Evolutionary conservation across 2,888 invertebrate species (phyloP).

Genomic region (Acholoe squamosa): DNA sequence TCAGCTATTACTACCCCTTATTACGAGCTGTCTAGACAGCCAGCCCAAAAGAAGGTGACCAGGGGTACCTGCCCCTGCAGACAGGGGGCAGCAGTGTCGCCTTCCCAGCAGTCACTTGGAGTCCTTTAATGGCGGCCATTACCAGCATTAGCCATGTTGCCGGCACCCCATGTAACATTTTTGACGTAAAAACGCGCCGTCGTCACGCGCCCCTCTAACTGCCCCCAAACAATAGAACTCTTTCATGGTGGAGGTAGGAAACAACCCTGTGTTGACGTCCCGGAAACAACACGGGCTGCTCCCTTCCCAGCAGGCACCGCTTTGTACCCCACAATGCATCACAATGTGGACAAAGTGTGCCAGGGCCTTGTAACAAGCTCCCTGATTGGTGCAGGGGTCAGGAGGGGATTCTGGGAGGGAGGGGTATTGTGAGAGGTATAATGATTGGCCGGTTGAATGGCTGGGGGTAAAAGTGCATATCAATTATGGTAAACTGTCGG

Average conservation of each 20-base stretch:
- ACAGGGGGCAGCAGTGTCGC: slow-evolving; percentile 18
- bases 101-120: not conserved
- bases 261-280: not conserved
- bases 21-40: no score
- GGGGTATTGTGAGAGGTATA: slow-evolving; percentile 18
- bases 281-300: slow-evolving; percentile 33
- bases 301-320: slow-evolving; percentile 47
- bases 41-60: no score
- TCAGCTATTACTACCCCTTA: no score
- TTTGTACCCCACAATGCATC: slow-evolving; percentile 44
- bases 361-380: slow-evolving; percentile 56
- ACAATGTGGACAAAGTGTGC: slow-evolving; percentile 60
- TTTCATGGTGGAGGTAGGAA: not conserved
- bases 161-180: slow-evolving; percentile 48
- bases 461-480: slow-evolving; percentile 55
- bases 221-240: not conserved
- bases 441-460: slow-evolving; percentile 57
- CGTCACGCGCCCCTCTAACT: not conserved
- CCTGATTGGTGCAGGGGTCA: slow-evolving; percentile 50
- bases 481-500: slow-evolving; percentile 58
- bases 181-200: slow-evolving; percentile 47
- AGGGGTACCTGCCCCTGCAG: not conserved
- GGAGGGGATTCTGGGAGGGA: not conserved
- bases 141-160: slow-evolving; percentile 21
- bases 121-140: slow-evolving; percentile 25